Evolutionary conservation across 1,140 invertebrate species (phyloP).

Genomic region (Drosophila nigromelanica): DNA sequence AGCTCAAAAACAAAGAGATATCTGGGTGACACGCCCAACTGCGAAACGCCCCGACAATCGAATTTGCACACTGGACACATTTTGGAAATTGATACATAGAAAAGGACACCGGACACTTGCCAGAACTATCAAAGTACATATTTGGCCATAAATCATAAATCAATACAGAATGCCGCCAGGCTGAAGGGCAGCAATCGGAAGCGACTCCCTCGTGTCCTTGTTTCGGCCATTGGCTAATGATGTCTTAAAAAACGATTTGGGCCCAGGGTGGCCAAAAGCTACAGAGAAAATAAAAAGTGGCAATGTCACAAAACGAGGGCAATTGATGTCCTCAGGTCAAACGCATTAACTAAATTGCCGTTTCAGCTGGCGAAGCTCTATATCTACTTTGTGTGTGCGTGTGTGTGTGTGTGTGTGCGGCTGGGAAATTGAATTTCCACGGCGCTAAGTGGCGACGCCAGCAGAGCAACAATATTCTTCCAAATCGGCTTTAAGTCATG

Average conservation of each 20-base stretch:
- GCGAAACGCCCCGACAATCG: conserved; percentile 62
- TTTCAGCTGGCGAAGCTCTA: conserved; percentile 63
- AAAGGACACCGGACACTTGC: conserved; percentile 15
- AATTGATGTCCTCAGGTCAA: conserved; percentile 81
- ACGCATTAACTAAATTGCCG: conserved; percentile 79
- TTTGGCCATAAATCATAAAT: conserved; percentile 76
- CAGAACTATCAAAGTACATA: conserved; percentile 51
- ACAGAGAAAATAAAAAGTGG: conserved; percentile 29
- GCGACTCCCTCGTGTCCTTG: conserved; percentile 29
- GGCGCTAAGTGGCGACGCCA: conserved; percentile 52
- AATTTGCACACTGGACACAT: conserved; percentile 71
- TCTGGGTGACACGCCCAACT: conserved; percentile 6
- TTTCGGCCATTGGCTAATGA: conserved; percentile 61
- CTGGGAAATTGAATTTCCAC: conserved; percentile 78
- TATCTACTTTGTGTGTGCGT: conserved; percentile 4
- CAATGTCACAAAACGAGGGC: conserved; percentile 75
- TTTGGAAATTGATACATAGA: conserved; percentile 72
- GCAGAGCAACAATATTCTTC: conserved; percentile 79
- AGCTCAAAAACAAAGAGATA: conserved; percentile 13
- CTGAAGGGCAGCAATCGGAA: conserved; percentile 18
- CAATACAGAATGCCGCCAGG: conserved; percentile 54
- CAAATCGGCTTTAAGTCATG: conserved; percentile 83
- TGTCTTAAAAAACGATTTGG: conserved; percentile 80
- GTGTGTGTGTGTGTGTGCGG: conserved; percentile 32
- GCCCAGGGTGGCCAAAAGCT: conserved; percentile 7